Conservation (phyloP, 2,888 invertebrate genomes). For the Aphidoletes aphidimyza region DNA sequence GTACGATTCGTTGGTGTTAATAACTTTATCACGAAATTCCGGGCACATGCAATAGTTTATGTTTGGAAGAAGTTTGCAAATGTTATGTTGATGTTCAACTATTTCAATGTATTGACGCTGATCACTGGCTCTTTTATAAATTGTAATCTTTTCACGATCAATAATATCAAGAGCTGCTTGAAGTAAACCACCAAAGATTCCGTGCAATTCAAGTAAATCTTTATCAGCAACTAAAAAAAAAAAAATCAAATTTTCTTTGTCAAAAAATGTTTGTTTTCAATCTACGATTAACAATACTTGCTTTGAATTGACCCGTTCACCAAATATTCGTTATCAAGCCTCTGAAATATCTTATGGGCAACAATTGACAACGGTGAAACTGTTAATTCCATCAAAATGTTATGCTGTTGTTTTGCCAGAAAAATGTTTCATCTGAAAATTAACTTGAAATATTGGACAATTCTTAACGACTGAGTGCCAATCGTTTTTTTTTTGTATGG, state of each 20-base stretch:
- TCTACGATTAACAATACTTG: not conserved
- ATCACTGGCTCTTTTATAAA: constrained; percentile 67
- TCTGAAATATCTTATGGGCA: not conserved
- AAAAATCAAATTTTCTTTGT: too few relatives aligned
- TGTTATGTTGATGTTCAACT: constrained; percentile 68
- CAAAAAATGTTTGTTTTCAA: not conserved
- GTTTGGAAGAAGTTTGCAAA: constrained; percentile 72
- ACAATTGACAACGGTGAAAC: not conserved
- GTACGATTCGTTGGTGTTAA: constrained; percentile 68
- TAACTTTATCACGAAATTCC: constrained; percentile 71
- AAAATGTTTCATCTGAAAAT: not conserved
- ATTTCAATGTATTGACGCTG: constrained; percentile 71
- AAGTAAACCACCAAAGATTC: constrained; percentile 70
- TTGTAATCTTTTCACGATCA: constrained; percentile 69
- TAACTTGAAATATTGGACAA: not conserved
- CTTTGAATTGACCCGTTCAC: not conserved
- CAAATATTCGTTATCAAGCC: not conserved
- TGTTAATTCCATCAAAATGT: constrained; percentile 25
- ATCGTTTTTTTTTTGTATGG: not conserved
- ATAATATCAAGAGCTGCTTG: constrained; percentile 73
- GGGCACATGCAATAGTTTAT: constrained; percentile 76
- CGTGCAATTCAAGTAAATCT: constrained; percentile 69
- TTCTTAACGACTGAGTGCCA: not conserved
- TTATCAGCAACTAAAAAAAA: constrained; percentile 72
- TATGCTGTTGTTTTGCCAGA: not conserved